phyloP scores from a whole-genome alignment of 1,140 invertebrate genomes.

The Bombus confusus region DNA sequence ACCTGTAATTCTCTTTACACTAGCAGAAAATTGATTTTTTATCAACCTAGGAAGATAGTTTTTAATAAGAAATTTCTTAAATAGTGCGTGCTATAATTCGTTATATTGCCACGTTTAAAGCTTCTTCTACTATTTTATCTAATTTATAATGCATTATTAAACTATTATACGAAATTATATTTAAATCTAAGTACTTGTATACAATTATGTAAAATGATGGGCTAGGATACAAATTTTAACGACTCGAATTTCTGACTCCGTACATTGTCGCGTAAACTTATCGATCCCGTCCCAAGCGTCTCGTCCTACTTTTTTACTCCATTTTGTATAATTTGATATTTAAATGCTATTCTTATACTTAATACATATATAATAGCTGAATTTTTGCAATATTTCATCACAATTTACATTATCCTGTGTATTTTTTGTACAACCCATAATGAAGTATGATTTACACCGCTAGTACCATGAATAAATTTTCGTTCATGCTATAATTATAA shows the following conservation, averaged over 20 bases:
- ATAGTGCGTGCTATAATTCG: not conserved
- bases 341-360: not conserved
- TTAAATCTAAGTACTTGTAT: not conserved
- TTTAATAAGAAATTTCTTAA: not conserved
- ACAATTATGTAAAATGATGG: not conserved
- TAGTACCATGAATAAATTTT: too few species aligned
- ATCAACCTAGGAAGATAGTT: not conserved
- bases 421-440: not conserved
- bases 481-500: not conserved
- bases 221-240: not conserved
- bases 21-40: constrained; percentile 7
- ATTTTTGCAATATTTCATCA: not conserved
- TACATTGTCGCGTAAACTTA: constrained; percentile 15
- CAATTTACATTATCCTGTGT: too few species aligned
- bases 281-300: constrained; percentile 38
- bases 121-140: not conserved
- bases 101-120: constrained; percentile 9
- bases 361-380: not conserved
- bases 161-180: not conserved
- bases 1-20: not conserved
- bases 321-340: constrained; percentile 32
- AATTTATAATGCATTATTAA: not conserved
- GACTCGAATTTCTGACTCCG: too few species aligned
- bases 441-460: too few species aligned
- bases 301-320: constrained; percentile 26